Conservation (phyloP, 1,140 invertebrate genomes). For the Prorops nasuta region DNA sequence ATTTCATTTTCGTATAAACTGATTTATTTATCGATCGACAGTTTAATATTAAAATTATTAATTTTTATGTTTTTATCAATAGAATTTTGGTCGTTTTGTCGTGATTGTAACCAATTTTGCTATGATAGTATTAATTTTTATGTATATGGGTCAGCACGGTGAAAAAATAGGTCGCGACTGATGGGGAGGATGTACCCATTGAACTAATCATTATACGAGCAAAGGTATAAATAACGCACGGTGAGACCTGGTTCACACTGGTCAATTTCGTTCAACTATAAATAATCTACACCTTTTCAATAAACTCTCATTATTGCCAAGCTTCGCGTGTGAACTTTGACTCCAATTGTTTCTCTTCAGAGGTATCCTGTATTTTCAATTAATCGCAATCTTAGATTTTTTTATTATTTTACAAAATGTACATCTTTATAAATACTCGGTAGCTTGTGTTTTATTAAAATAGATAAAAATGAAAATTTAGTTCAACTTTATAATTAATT, state of each 20-base stretch:
- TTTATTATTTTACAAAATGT: not conserved
- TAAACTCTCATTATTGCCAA: too few relatives aligned
- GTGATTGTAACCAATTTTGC: too few relatives aligned
- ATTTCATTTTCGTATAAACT: too few relatives aligned
- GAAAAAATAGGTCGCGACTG: constrained; percentile 35
- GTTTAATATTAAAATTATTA: too few relatives aligned
- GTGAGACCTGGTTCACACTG: constrained; percentile 16
- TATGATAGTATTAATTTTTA: too few relatives aligned
- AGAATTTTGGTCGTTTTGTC: too few relatives aligned
- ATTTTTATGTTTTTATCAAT: too few relatives aligned
- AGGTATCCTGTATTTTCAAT: constrained; percentile 4
- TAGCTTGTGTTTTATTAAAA: not conserved
- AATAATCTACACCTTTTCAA: constrained; percentile 7
- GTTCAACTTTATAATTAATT: too few relatives aligned
- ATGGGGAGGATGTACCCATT: constrained; percentile 33
- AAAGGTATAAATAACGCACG: constrained; percentile 30
- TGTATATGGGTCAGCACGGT: too few relatives aligned
- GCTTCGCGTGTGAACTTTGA: too few relatives aligned
- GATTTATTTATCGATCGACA: too few relatives aligned
- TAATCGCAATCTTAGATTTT: not conserved
- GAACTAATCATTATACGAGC: constrained; percentile 35
- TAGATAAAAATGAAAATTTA: too few relatives aligned
- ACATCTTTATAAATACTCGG: not conserved
- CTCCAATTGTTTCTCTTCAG: not conserved
- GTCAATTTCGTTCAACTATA: constrained; percentile 17